phyloP scores from a whole-genome alignment of 2,888 invertebrate species.

The Digitonthophagus gazella region DNA sequence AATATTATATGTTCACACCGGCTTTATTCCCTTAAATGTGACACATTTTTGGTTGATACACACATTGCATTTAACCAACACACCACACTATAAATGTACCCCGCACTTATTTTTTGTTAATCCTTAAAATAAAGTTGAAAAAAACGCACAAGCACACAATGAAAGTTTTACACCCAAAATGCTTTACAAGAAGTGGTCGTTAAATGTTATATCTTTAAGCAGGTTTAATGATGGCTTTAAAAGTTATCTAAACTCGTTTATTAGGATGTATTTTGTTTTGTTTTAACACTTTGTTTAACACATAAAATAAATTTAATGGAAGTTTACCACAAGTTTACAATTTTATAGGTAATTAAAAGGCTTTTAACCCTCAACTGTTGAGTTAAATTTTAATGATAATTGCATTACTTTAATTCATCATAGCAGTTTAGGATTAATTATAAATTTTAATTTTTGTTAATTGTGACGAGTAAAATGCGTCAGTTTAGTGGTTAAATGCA shows the following conservation, averaged over 20 bases:
- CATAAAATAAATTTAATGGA: not conserved
- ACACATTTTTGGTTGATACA: not conserved
- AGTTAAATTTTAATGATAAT: too few relatives aligned
- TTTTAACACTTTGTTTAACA: not conserved
- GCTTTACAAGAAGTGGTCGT: not conserved
- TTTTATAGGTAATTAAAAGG: not conserved
- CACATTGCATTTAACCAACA: not conserved
- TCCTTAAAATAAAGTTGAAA: not conserved
- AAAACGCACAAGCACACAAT: not conserved
- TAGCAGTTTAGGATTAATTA: too few relatives aligned
- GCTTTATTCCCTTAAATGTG: not conserved
- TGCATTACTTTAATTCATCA: too few relatives aligned
- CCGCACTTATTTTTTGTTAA: not conserved
- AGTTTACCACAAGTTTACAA: not conserved
- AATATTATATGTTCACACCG: not conserved
- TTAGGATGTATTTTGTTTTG: not conserved
- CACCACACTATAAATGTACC: not conserved
- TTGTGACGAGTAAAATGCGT: too few relatives aligned
- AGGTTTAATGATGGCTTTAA: not conserved
- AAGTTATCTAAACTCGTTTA: not conserved
- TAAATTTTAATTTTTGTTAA: too few relatives aligned
- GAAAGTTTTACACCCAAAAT: not conserved
- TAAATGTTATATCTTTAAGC: not conserved
- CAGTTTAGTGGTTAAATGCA: constrained; percentile 24
- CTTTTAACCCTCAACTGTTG: too few relatives aligned